Evolutionary conservation across 2,113 vertebrate genomes (phyloP), one percentile per base, ranked within the genome.

Genomic region (Isichthys henryi): DNA sequence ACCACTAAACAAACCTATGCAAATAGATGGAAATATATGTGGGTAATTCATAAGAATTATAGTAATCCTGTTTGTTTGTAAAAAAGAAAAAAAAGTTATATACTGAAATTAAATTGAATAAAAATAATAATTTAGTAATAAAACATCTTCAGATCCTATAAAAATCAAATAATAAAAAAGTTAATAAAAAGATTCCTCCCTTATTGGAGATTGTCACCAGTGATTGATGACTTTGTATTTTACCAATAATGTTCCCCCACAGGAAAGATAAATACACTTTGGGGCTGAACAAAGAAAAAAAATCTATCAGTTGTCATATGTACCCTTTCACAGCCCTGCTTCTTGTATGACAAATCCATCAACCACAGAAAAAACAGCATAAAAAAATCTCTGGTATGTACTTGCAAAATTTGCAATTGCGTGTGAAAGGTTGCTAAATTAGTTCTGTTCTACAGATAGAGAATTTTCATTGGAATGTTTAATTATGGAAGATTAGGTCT

Each of bases 181-280:
- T 56, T 4, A 88, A 88, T 66, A 88, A 88, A 88, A 88, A 62
- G 53, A 88, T 35, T 87, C 15, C 86, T 58, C 8, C 9, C 52
- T 87, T 87, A 87, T 62, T 66, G 35, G 4, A n/a, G 27, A 31
- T n/a, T 88, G 87, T 88, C 87, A 66, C 35, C 56, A 39, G 21
- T 88, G 87, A 88, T 66, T 88, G 87, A 88, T 66, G 87, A 17
- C 56, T 5, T 10, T 66, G 87, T 13, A 46, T 88, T 88, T 88
- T 88, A 17, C 52, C 87, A 88, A 88, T 88, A 88, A 88, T 88
- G 31, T 88, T 87, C 35, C 66, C 87, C 53, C 56, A 66, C 21
- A 88, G 87, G 58, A 66, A 88, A 88, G 87, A 88, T 88, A 62
- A 88, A 88, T 88, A 88, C 10, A 66, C 53, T 56, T 88, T 88